Conservation (phyloP, 2,888 invertebrate species). For the Lordiphosa andalusiaca region DNA sequence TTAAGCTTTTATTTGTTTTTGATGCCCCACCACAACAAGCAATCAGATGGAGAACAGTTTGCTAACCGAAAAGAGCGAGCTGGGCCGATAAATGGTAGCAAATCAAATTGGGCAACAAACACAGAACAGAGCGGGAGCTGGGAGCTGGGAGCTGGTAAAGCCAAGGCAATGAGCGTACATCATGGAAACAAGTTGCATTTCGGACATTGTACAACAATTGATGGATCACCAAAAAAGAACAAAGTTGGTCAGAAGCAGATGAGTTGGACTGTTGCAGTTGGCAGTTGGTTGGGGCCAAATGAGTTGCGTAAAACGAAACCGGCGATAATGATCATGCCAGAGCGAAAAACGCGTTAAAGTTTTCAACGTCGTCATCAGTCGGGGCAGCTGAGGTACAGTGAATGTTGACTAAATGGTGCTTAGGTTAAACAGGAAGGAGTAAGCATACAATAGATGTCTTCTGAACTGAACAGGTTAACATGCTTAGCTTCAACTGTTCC, state of each 20-base stretch:
- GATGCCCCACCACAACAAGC: constrained; percentile 51
- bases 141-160: constrained; percentile 34
- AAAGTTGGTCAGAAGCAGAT: constrained; percentile 23
- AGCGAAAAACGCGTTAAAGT: constrained; percentile 73
- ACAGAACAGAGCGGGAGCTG: constrained; percentile 16
- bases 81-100: constrained; percentile 41
- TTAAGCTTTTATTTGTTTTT: constrained; percentile 73
- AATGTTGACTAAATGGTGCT: neutral
- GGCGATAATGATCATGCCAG: constrained; percentile 74
- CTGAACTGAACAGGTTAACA: no score
- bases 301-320: constrained; percentile 65
- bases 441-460: no score
- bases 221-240: constrained; percentile 48
- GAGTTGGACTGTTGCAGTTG: constrained; percentile 17
- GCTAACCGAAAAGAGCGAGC: constrained; percentile 7
- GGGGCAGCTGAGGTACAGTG: constrained; percentile 29
- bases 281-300: constrained; percentile 42
- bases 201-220: constrained; percentile 42
- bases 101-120: constrained; percentile 48
- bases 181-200: constrained; percentile 49
- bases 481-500: no score
- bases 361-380: constrained; percentile 68
- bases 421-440: neutral
- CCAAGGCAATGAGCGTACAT: constrained; percentile 66
- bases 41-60: constrained; percentile 17